These are phyloP conservation scores for Hirtodrosophila cameraria DNA, from an alignment of 2,888 invertebrate species.

Conservation along the genomic window DNA sequence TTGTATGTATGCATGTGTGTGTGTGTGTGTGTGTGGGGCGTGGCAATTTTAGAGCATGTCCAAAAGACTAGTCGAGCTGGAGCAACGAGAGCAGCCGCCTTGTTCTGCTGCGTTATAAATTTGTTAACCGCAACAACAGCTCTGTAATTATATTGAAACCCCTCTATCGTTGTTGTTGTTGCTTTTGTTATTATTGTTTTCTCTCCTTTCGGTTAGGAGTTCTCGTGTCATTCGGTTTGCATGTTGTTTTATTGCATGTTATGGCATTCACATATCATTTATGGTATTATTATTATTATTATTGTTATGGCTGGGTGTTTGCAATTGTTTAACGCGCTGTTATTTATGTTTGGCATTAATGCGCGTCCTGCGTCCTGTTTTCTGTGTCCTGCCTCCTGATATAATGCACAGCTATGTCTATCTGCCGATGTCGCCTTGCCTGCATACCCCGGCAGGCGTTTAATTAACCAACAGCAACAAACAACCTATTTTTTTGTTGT, in stretches of 20 bases:
- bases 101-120: constrained; percentile 65
- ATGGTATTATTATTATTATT: constrained; percentile 33
- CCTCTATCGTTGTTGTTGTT: constrained; percentile 11
- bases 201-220: constrained; percentile 26
- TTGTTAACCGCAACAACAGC: constrained; percentile 62
- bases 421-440: constrained; percentile 12
- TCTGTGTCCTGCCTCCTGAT: constrained; percentile 12
- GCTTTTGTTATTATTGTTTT: constrained; percentile 6
- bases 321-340: constrained; percentile 52
- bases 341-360: constrained; percentile 67
- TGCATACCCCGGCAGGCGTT: constrained; percentile 28
- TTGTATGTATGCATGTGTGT: background rate
- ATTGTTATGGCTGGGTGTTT: constrained; percentile 44
- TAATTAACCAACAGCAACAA: constrained; percentile 62
- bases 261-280: constrained; percentile 61
- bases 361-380: constrained; percentile 25
- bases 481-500: constrained; percentile 37
- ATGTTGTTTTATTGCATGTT: constrained; percentile 67
- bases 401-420: constrained; percentile 17
- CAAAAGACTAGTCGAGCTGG: constrained; percentile 38
- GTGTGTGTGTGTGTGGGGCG: constrained; percentile 36
- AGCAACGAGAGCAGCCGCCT: constrained; percentile 26
- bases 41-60: constrained; percentile 54
- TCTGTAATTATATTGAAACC: constrained; percentile 58
- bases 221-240: constrained; percentile 48